Percentiles rank a stretch among this genome's conserved stretches.
Evolutionary conservation across 2,888 invertebrate species (phyloP).

Genomic region (Operophtera brumata): DNA sequence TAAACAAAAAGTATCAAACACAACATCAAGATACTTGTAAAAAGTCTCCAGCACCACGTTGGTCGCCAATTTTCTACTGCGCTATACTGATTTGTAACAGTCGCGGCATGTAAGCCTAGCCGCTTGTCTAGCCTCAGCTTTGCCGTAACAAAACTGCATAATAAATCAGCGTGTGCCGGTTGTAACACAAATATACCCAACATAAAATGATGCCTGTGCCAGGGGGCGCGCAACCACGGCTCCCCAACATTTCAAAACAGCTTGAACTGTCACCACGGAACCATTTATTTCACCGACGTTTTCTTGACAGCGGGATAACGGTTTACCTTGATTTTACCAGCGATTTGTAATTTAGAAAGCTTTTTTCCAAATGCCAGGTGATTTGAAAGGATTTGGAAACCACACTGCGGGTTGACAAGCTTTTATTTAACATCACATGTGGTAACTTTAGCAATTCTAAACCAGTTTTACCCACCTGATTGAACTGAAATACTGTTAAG

Average conservation of each 20-base stretch:
- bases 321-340: slow-evolving; percentile 14
- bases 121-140: slow-evolving; percentile 30
- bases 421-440: too few species aligned
- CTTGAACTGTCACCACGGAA: slow-evolving; percentile 28
- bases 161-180: slow-evolving; percentile 34
- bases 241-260: slow-evolving; percentile 30
- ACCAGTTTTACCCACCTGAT: too few species aligned
- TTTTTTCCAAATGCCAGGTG: slow-evolving; percentile 20
- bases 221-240: slow-evolving; percentile 21
- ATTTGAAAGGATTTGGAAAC: not conserved
- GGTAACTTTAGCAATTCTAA: too few species aligned
- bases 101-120: slow-evolving; percentile 29
- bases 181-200: slow-evolving; percentile 24
- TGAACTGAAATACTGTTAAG: too few species aligned
- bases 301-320: slow-evolving; percentile 26
- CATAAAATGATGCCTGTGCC: slow-evolving; percentile 26
- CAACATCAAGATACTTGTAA: not conserved
- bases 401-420: not conserved
- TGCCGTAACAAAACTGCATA: slow-evolving; percentile 28
- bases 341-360: not conserved
- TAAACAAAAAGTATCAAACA: not conserved
- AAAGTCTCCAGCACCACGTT: slow-evolving; percentile 11
- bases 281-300: slow-evolving; percentile 32
- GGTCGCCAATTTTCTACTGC: slow-evolving; percentile 19
- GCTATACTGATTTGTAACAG: slow-evolving; percentile 29